Evolutionary conservation across 2,888 invertebrate species (phyloP).

Genomic region (Anoplius nigerrimus): DNA sequence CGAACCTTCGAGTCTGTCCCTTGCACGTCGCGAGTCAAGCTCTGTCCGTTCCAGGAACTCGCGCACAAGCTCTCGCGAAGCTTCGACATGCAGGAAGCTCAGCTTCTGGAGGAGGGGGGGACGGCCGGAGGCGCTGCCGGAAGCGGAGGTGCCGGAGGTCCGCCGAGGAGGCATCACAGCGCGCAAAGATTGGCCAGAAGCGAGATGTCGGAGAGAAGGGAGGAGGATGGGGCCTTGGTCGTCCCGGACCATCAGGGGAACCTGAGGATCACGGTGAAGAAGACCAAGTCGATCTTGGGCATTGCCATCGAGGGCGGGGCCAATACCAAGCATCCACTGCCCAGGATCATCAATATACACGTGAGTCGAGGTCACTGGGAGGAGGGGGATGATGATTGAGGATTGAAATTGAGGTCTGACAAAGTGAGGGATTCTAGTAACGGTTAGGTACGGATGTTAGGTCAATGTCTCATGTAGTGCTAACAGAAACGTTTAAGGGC

Average conservation of each 20-base stretch:
- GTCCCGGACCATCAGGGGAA: slow-evolving; percentile 92
- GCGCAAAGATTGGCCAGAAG: slow-evolving; percentile 68
- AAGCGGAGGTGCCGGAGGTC: slow-evolving; percentile 64
- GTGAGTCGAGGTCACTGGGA: slow-evolving; percentile 79
- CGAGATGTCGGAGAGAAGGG: slow-evolving; percentile 67
- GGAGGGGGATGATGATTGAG: too few relatives aligned
- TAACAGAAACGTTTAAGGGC: too few relatives aligned
- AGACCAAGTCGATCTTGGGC: slow-evolving; percentile 95
- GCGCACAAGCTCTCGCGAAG: slow-evolving; percentile 91
- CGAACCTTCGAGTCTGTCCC: not conserved
- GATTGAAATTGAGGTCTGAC: too few relatives aligned
- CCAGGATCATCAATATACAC: slow-evolving; percentile 97
- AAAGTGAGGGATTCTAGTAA: too few relatives aligned
- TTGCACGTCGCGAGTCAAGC: slow-evolving; percentile 30
- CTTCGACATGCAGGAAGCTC: slow-evolving; percentile 88
- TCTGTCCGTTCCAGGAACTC: slow-evolving; percentile 81
- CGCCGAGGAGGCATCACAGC: slow-evolving; percentile 70
- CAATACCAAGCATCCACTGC: slow-evolving; percentile 95
- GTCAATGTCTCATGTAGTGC: too few relatives aligned
- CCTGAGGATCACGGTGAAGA: slow-evolving; percentile 91
- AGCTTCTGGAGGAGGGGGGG: slow-evolving; percentile 71
- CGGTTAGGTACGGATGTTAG: too few relatives aligned
- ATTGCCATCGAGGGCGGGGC: slow-evolving; percentile 98
- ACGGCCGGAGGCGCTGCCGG: slow-evolving; percentile 55
- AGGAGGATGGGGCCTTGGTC: slow-evolving; percentile 86